phyloP scores from a whole-genome alignment of 2,797 vertebrate genomes.

The Galago senegalensis region DNA sequence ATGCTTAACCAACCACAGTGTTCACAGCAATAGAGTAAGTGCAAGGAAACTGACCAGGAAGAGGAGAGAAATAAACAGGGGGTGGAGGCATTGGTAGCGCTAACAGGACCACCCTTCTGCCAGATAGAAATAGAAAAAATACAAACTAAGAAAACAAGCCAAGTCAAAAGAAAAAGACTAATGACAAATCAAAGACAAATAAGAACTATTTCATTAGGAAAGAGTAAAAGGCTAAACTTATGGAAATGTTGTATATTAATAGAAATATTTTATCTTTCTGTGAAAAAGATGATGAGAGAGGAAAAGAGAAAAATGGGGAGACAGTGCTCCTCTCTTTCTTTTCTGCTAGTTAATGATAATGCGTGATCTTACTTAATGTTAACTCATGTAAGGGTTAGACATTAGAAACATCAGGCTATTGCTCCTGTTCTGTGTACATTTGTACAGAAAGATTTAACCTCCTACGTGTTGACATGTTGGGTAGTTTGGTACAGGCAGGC shows the following conservation, averaged over 20 bases:
- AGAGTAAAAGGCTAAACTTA: not conserved
- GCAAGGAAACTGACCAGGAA: not conserved
- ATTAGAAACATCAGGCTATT: not conserved
- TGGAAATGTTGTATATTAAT: not conserved
- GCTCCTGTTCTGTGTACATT: not conserved
- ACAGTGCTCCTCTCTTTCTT: not conserved
- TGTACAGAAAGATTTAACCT: conserved; percentile 29
- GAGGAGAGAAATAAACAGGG: not conserved
- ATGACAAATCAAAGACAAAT: conserved; percentile 1
- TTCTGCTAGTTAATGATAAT: not conserved
- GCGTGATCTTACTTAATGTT: not conserved
- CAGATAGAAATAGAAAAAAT: not conserved
- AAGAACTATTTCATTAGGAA: not conserved
- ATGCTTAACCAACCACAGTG: not conserved
- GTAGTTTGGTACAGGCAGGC: not conserved
- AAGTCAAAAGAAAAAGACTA: not conserved
- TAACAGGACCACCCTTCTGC: not conserved
- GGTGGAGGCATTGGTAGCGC: not conserved
- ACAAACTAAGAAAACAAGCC: not conserved
- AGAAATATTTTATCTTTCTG: not conserved
- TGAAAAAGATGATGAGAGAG: not conserved
- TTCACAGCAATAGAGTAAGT: not conserved
- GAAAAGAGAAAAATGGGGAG: not conserved
- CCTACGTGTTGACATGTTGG: not conserved
- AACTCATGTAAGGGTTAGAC: not conserved